A percentile compares a stretch with the other conserved stretches of the same genome.
These are phyloP conservation scores for Bellardia pandia DNA, from an alignment of 2,888 invertebrate species.

Conservation along the genomic window DNA sequence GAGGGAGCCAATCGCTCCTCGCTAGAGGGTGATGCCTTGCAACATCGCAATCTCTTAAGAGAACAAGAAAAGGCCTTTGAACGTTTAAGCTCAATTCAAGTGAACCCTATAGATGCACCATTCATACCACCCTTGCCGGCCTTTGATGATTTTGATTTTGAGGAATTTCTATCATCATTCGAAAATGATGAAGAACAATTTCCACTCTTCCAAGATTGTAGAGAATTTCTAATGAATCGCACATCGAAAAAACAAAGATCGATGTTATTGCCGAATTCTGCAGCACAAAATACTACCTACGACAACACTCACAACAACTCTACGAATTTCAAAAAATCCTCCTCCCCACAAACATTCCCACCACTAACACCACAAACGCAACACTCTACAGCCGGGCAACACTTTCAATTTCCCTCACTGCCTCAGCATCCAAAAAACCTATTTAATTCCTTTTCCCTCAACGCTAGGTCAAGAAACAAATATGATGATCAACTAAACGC, in stretches of 20 bases:
- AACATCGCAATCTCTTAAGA: slow-evolving; percentile 75
- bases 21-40: slow-evolving; percentile 77
- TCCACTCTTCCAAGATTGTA: slow-evolving; percentile 84
- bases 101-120: slow-evolving; percentile 63
- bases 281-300: slow-evolving; percentile 66
- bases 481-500: slow-evolving; percentile 51
- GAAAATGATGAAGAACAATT: slow-evolving; percentile 87
- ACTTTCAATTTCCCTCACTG: slow-evolving; percentile 72
- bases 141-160: slow-evolving; percentile 87
- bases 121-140: slow-evolving; percentile 81
- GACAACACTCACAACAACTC: slow-evolving; percentile 48
- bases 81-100: slow-evolving; percentile 51
- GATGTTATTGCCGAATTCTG: slow-evolving; percentile 79
- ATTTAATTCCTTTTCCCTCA: slow-evolving; percentile 70
- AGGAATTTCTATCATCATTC: slow-evolving; percentile 89
- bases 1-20: slow-evolving; percentile 80
- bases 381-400: slow-evolving; percentile 58
- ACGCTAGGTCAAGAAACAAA: slow-evolving; percentile 60
- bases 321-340: slow-evolving; percentile 57
- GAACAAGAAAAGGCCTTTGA: slow-evolving; percentile 70
- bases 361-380: slow-evolving; percentile 58
- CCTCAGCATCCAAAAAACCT: slow-evolving; percentile 64
- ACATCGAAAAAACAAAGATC: slow-evolving; percentile 81
- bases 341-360: slow-evolving; percentile 61
- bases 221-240: slow-evolving; percentile 83